Evolutionary conservation across 2,888 invertebrate genomes (phyloP).

Genomic region (Diarsia rubi): DNA sequence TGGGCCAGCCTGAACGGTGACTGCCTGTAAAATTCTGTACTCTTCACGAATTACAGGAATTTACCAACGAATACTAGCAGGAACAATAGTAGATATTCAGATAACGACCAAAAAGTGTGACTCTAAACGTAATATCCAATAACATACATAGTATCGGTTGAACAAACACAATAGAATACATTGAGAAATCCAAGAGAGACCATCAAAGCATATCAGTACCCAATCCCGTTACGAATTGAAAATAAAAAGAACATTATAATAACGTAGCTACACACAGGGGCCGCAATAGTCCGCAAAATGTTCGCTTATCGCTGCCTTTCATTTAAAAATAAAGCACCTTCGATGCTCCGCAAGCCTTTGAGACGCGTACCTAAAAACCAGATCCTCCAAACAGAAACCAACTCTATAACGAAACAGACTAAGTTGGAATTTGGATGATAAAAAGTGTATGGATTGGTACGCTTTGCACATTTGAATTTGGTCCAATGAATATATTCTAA

Average conservation of each 20-base stretch:
- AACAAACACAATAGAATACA: slow-evolving; percentile 9
- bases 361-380: slow-evolving; percentile 59
- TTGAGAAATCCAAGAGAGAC: slow-evolving; percentile 2
- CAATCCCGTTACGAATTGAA: slow-evolving; percentile 64
- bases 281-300: slow-evolving; percentile 67
- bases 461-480: slow-evolving; percentile 69
- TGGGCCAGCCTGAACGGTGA: not conserved
- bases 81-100: not conserved
- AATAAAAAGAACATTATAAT: slow-evolving; percentile 68
- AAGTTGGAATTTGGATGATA: slow-evolving; percentile 38
- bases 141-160: not conserved
- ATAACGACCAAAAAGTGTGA: not conserved
- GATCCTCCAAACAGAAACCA: slow-evolving; percentile 21
- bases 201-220: slow-evolving; percentile 60
- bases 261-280: slow-evolving; percentile 53
- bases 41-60: not conserved
- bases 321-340: slow-evolving; percentile 71
- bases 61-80: no score
- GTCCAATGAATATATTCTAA: slow-evolving; percentile 69
- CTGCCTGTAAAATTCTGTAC: not conserved
- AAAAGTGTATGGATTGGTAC: slow-evolving; percentile 48
- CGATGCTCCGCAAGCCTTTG: slow-evolving; percentile 62
- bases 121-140: slow-evolving; percentile 23
- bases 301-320: slow-evolving; percentile 67
- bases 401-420: slow-evolving; percentile 34